Evolutionary conservation across 2,797 vertebrate genomes (phyloP), one percentile per base, ranked within the genome.

Genomic region (Aselliscus stoliczkanus): DNA sequence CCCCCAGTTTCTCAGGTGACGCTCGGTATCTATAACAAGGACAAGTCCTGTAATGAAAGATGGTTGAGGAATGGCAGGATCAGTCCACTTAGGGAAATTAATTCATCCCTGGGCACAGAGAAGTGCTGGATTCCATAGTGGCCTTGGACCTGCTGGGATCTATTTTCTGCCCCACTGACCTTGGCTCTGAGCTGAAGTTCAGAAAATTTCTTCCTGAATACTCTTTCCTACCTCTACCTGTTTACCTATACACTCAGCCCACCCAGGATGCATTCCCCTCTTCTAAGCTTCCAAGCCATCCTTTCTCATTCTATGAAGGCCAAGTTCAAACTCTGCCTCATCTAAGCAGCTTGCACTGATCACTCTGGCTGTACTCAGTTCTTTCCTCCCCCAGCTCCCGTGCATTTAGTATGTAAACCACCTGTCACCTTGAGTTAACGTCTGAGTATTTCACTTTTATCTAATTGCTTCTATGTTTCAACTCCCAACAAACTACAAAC

Each of bases 21-120:
- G 5, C 69, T 97, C 96, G 91, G 96, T 83, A 91, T 88, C 85
- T 70, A 25, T 89, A 94, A 97, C 91, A 77, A 94, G 69, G 87
- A 91, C 12, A 0, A 75, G 70, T 94, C 77, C 64, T 50, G 0
- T n/a, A 39, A 64, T 94, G 91, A 97, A 96, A 70, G 83, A 96
- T 94, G 58, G 67, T 10, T n/a, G 17, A 1, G 21, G 64, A 76
- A 62, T 6, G 52, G 94, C 64, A 89, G 12, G 39, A 34, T 11
- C 23, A 6, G 6, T 31, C 65, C n/a, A 23, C 18, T 3, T 70
- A 50, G 80, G 39, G 37, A 73, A 79, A 42, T 14, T 14, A 39
- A 20, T 5, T 58, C 29, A 56, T 21, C 9, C 60, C 65, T 67
- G 44, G 29, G 37, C 50, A 44, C n/a, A 67, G 67, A 76, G 76